A percentile compares a stretch with the other conserved stretches of the same genome.
Conservation (phyloP, 2,888 invertebrate species). For the Lagria hirta region DNA sequence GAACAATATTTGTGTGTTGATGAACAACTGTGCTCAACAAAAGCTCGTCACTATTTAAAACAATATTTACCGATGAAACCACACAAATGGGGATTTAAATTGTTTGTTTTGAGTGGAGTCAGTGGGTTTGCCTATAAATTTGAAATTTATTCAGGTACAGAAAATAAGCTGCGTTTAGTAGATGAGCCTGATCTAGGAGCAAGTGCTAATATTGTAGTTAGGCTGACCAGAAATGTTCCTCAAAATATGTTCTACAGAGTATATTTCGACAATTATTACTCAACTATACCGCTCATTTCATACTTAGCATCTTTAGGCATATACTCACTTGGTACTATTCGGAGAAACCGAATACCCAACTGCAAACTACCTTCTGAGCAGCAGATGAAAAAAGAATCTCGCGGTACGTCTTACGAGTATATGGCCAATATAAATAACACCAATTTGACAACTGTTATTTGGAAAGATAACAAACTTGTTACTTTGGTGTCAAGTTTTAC, state of each 20-base stretch:
- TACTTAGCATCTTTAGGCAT: slow-evolving; percentile 39
- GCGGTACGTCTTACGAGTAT: background rate
- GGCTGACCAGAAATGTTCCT: slow-evolving; percentile 41
- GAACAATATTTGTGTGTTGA: too few species aligned
- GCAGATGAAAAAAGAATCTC: background rate
- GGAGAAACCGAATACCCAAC: slow-evolving; percentile 40
- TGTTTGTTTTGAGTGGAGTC: slow-evolving; percentile 37
- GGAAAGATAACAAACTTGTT: slow-evolving; percentile 6
- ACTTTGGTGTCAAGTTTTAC: slow-evolving; percentile 18
- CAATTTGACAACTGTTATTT: slow-evolving; percentile 3
- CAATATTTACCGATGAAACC: slow-evolving; percentile 46
- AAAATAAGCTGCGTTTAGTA: slow-evolving; percentile 31
- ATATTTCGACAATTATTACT: slow-evolving; percentile 46
- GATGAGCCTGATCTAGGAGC: slow-evolving; percentile 42
- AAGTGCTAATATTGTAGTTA: slow-evolving; percentile 42
- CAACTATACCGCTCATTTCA: slow-evolving; percentile 33
- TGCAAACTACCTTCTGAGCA: slow-evolving; percentile 21
- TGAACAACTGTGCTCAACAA: slow-evolving; percentile 36
- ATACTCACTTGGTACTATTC: slow-evolving; percentile 39
- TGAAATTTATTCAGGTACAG: slow-evolving; percentile 41
- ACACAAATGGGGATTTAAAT: slow-evolving; percentile 43
- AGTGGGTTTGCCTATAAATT: slow-evolving; percentile 41
- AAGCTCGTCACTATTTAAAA: slow-evolving; percentile 33
- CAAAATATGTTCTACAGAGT: slow-evolving; percentile 41
- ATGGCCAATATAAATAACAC: background rate